A percentile compares a stretch with the other conserved stretches of the same genome.
Evolutionary conservation across 2,113 vertebrate genomes (phyloP).

Genomic region (Chloropsis cyanopogon): DNA sequence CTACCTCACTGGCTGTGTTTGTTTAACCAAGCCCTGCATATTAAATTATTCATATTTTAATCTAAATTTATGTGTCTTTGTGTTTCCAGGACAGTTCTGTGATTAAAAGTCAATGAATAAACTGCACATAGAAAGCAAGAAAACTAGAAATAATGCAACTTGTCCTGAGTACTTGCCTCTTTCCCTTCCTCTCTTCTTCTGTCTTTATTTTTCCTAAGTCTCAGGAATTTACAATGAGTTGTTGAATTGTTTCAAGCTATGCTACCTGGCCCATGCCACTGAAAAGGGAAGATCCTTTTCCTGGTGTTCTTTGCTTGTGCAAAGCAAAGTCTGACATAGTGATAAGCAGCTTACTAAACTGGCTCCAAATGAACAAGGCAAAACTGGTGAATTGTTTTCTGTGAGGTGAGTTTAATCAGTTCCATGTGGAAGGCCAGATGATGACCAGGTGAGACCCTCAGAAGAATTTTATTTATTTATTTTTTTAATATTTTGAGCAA

Average conservation of each 20-base stretch:
- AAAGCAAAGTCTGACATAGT: neutral
- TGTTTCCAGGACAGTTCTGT: constrained; percentile 3
- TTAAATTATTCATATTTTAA: constrained; percentile 48
- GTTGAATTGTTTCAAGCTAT: neutral
- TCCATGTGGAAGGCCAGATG: neutral
- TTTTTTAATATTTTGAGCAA: neutral
- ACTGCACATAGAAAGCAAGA: neutral
- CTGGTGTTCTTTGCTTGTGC: neutral
- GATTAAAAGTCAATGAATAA: constrained; percentile 10
- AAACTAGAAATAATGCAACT: neutral
- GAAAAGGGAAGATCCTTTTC: neutral
- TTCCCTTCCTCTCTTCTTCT: neutral
- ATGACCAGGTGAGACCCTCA: neutral
- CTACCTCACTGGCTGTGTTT: neutral
- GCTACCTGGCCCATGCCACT: neutral
- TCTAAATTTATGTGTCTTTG: constrained; percentile 20
- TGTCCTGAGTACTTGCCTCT: neutral
- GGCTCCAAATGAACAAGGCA: neutral
- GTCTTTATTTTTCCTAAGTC: neutral
- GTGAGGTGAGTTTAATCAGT: neutral
- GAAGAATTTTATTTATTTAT: neutral
- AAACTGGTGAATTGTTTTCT: neutral
- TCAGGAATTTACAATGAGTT: neutral
- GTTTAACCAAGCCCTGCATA: neutral
- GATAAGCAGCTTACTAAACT: neutral